Evolutionary conservation across 2,113 vertebrate species (phyloP), one percentile per base, ranked within the genome.

Genomic region (Rana temporaria): DNA sequence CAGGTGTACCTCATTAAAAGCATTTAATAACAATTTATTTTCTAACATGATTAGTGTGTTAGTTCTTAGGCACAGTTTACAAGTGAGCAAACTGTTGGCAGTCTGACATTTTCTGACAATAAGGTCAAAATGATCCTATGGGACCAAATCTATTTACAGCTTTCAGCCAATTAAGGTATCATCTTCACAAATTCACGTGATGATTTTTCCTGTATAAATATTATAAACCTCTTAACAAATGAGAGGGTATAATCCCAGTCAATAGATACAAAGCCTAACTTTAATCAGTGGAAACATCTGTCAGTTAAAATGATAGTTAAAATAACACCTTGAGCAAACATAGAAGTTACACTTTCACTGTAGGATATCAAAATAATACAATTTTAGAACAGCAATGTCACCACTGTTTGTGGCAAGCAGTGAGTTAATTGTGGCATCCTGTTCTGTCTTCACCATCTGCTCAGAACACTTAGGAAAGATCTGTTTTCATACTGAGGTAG

Each of bases 181-280:
- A 74, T 57, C 80, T 75, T 66, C 63, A 82, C 60, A 75, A 74
- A 82, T 66, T 56, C 70, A 82, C 62, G 66, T 52, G 52, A 57
- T 67, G 70, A 38, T 64, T 82, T 82, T 82, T 62, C 70, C 71
- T 57, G 70, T 60, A 75, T 82, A 67, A 75, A 75, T 59, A 74
- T 82, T 82, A 73, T 82, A 81, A 81, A 72, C 79, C 78, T 72
- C 59, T 81, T 81, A 63, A 81, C 59, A 64, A 82, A 75, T 30
- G 56, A 32, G 42, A 53, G 38, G 32, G 64, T 56, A 57, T 82
- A 75, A 67, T 75, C 60, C 48, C 30, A 66, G 42, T 57, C 55
- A 62, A 60, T 80, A 55, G 78, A 18, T 70, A 48, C 24, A 34
- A 80, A 48, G 59, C 48, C 4, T 4, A 52, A 55, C 19, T 66